Base-by-base conservation (phyloP, 1,140 invertebrate species). In the Campoletis sonorensis region DNA sequence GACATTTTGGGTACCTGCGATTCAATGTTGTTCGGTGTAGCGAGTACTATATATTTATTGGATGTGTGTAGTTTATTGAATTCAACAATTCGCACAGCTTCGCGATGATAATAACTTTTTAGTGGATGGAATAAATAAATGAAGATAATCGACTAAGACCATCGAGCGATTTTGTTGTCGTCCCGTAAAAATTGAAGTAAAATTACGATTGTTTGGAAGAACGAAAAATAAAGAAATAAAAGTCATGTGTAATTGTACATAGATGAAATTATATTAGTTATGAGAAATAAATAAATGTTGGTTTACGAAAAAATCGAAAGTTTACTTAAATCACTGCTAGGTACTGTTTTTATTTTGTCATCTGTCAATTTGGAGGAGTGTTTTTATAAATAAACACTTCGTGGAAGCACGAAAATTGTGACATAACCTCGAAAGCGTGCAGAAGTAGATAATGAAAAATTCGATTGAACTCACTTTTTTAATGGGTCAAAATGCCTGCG, bases 51-150 rank as follows among this genome's bases (percentile, higher is more conserved):
- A 37, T 71, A n/a, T 16, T 71, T 18, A 71, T 37, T 68, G 33
- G 18, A 58, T n/a, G 68, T 71, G 68, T 71, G 27, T 71, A 71
- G 68, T 33, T 27, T n/a, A 71, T 33, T 33, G 64, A 71, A 33
- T 37, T 37, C 68, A 71, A 71, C 68, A 37, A 10, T 71, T 71
- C 68, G 68, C 68, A n/a, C 21, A 37, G 33, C 33, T 71, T 71
- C 27, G 15, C 26, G 4, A 26, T 68, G 40, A 45, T 45, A 45
- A 58, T 45, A 45, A 58, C 21, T 58, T 58, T 58, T 58, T 23
- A 58, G 21, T n/a, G 54, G 21, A 23, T 10, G 18, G 16, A 21
- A 1, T 4, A 58, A 58, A 58, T 21, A n/a, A 58, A 7, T 58
- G 21, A 58, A 58, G 13, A 58, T 15, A 4, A 15, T 4, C 16